Conservation (phyloP, 2,797 vertebrate genomes). For the Xenops minutus region DNA sequence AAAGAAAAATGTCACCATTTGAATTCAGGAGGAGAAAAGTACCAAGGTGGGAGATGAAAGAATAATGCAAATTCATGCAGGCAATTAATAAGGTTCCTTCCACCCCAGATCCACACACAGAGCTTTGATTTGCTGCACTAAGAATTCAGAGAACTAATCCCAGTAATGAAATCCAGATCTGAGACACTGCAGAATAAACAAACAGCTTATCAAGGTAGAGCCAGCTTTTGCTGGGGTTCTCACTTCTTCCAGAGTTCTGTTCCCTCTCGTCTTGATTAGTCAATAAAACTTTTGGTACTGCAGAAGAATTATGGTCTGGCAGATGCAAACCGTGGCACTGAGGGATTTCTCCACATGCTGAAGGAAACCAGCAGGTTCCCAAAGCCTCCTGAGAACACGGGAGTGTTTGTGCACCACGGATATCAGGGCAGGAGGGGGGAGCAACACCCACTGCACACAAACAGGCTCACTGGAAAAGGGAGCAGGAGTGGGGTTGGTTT, state of each 20-base stretch:
- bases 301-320: neutral
- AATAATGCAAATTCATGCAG: neutral
- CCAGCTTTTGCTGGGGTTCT: neutral
- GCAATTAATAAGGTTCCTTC: neutral
- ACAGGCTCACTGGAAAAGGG: neutral
- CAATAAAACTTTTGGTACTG: neutral
- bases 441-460: neutral
- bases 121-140: neutral
- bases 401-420: neutral
- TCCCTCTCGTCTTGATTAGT: neutral
- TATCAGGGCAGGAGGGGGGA: neutral
- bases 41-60: constrained; percentile 12
- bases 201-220: neutral
- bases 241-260: neutral
- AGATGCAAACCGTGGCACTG: neutral
- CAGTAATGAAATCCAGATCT: constrained; percentile 12
- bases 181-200: neutral
- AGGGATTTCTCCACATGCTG: neutral
- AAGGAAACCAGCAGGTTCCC: neutral
- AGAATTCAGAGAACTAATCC: neutral
- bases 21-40: neutral
- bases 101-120: neutral
- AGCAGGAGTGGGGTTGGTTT: neutral
- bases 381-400: neutral
- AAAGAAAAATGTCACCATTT: neutral